These are phyloP conservation scores for Cydia splendana DNA, from an alignment of 1,140 invertebrate species.

Conservation along the genomic window DNA sequence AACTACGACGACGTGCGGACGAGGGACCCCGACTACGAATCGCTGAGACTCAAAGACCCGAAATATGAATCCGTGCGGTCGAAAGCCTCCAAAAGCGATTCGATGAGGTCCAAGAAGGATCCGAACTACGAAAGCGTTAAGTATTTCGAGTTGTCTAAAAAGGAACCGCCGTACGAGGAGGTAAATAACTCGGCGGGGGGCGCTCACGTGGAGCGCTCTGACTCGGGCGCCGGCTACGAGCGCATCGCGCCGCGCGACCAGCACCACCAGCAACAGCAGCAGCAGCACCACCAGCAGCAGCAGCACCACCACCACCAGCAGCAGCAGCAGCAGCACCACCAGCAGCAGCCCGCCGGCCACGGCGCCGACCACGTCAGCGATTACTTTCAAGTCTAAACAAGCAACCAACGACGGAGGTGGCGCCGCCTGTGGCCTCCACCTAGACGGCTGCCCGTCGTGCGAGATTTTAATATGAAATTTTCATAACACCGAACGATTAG, in stretches of 20 bases:
- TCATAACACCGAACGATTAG: slow-evolving; percentile 33
- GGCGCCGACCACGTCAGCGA: slow-evolving; percentile 73
- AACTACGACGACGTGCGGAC: slow-evolving; percentile 70
- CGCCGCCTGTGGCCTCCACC: not conserved
- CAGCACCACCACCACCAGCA: slow-evolving; percentile 45
- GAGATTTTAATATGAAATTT: slow-evolving; percentile 46
- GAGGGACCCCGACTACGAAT: slow-evolving; percentile 72
- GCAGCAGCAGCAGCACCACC: slow-evolving; percentile 53
- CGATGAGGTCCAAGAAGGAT: slow-evolving; percentile 74
- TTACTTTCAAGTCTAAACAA: slow-evolving; percentile 77
- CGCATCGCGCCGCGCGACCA: slow-evolving; percentile 65
- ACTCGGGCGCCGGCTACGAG: slow-evolving; percentile 77
- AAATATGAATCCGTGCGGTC: slow-evolving; percentile 85
- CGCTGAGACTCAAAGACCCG: slow-evolving; percentile 79
- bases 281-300: slow-evolving; percentile 68
- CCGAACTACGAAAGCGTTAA: slow-evolving; percentile 81
- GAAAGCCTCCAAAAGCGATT: slow-evolving; percentile 76
- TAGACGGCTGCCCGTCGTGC: not conserved
- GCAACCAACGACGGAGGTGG: slow-evolving; percentile 20
- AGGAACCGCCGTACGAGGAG: slow-evolving; percentile 79
- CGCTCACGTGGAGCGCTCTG: slow-evolving; percentile 60
- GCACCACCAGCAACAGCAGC: slow-evolving; percentile 49
- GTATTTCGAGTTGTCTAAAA: slow-evolving; percentile 77
- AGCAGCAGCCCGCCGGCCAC: slow-evolving; percentile 68
- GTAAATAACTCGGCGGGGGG: slow-evolving; percentile 66